These are phyloP conservation scores for Phymatocera aterrima DNA, from an alignment of 2,888 invertebrate species.

Conservation along the genomic window DNA sequence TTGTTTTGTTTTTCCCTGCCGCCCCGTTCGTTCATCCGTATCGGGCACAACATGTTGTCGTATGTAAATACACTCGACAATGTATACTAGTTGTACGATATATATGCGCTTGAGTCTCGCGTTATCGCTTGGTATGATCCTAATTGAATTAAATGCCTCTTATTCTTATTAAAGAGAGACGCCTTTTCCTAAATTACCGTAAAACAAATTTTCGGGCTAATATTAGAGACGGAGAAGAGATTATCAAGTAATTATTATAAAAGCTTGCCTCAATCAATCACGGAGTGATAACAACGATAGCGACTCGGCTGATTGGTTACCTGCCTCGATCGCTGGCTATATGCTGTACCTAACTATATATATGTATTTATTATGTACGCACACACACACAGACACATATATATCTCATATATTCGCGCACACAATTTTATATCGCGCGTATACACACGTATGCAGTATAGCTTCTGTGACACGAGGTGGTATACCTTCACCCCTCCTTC, in stretches of 20 bases:
- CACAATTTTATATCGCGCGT: too few relatives aligned
- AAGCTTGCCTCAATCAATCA: slow-evolving; percentile 71
- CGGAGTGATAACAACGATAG: slow-evolving; percentile 59
- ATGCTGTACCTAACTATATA: background rate
- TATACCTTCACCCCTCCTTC: background rate
- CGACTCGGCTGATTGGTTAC: slow-evolving; percentile 33
- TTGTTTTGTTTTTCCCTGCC: too few relatives aligned
- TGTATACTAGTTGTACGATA: too few relatives aligned
- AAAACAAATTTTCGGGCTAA: slow-evolving; percentile 65
- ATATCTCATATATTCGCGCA: too few relatives aligned
- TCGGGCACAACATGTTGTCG: too few relatives aligned
- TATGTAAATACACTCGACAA: too few relatives aligned
- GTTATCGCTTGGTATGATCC: background rate
- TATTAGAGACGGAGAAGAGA: too few relatives aligned
- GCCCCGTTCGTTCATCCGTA: too few relatives aligned
- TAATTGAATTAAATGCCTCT: slow-evolving; percentile 25
- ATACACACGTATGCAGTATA: too few relatives aligned
- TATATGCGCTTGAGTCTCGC: too few relatives aligned
- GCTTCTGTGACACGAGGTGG: too few relatives aligned
- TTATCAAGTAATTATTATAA: slow-evolving; percentile 71
- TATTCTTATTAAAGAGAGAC: slow-evolving; percentile 29
- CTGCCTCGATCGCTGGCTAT: background rate
- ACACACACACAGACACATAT: background rate
- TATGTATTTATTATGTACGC: background rate
- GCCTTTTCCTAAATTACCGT: slow-evolving; percentile 58